These are phyloP conservation scores for Choloepus didactylus DNA, from an alignment of 2,797 vertebrate species.

Conservation along the genomic window DNA sequence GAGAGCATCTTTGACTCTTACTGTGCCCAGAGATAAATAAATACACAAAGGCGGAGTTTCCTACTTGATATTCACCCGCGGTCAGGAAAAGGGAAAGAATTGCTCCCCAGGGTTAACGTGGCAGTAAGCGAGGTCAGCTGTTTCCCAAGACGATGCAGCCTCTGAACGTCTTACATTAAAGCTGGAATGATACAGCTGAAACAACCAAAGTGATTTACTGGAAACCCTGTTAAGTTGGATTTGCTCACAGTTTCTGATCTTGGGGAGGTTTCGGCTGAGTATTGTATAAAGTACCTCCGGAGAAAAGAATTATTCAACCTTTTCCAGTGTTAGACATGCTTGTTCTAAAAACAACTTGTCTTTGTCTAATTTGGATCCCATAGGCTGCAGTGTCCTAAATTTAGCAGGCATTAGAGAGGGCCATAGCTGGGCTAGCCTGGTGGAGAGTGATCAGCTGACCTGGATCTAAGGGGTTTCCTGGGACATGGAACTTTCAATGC, in stretches of 20 bases:
- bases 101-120: not conserved
- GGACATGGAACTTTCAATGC: no score
- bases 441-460: not conserved
- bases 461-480: not conserved
- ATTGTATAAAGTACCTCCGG: not conserved
- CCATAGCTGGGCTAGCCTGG: not conserved
- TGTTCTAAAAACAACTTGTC: not conserved
- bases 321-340: accelerated
- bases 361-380: not conserved
- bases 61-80: conserved; percentile 68
- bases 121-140: conserved; percentile 67
- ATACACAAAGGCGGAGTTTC: conserved; percentile 31
- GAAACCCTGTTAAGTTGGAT: not conserved
- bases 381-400: not conserved
- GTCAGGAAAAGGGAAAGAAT: not conserved
- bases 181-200: not conserved
- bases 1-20: not conserved
- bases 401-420: not conserved
- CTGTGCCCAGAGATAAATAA: conserved; percentile 27
- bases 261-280: not conserved
- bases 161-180: conserved; percentile 41
- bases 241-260: not conserved
- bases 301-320: not conserved
- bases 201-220: conserved; percentile 36
- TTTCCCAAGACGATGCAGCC: conserved; percentile 22